These are phyloP conservation scores for Zapornia atra DNA, from an alignment of 2,113 vertebrate species.

Conservation along the genomic window DNA sequence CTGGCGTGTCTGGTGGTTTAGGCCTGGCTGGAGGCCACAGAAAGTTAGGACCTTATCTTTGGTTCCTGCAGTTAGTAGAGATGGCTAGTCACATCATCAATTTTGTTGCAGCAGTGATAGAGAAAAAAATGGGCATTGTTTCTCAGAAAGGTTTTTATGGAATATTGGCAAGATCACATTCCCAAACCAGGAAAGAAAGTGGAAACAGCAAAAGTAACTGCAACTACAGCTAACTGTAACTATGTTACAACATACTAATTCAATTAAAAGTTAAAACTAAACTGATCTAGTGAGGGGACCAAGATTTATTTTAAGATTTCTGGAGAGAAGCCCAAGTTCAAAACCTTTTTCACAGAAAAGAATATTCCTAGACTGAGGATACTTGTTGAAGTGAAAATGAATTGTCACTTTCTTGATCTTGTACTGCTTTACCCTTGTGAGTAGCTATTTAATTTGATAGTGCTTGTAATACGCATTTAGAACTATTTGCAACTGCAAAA, in stretches of 20 bases:
- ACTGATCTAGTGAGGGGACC: not conserved
- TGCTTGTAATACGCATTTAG: not conserved
- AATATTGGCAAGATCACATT: not conserved
- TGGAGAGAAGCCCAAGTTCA: not conserved
- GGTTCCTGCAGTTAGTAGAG: no score
- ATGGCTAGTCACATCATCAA: no score
- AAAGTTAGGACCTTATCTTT: no score
- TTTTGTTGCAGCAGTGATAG: fast-evolving
- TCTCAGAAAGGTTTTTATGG: not conserved
- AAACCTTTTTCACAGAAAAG: not conserved
- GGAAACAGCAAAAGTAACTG: not conserved
- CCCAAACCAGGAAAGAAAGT: not conserved
- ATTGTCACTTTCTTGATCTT: not conserved
- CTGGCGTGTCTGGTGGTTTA: no score
- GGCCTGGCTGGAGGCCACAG: no score
- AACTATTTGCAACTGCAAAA: not conserved
- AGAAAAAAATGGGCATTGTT: not conserved
- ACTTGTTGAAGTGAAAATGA: not conserved
- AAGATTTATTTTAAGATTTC: not conserved
- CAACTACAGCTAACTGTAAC: no score
- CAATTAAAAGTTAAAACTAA: not conserved
- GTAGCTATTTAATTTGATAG: not conserved
- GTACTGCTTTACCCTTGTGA: not conserved
- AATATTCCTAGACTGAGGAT: not conserved
- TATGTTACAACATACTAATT: not conserved